Percentiles rank a stretch among this genome's conserved stretches.
Conservation (phyloP, 1,140 invertebrate species). For the Oreohelix idahoensis region DNA sequence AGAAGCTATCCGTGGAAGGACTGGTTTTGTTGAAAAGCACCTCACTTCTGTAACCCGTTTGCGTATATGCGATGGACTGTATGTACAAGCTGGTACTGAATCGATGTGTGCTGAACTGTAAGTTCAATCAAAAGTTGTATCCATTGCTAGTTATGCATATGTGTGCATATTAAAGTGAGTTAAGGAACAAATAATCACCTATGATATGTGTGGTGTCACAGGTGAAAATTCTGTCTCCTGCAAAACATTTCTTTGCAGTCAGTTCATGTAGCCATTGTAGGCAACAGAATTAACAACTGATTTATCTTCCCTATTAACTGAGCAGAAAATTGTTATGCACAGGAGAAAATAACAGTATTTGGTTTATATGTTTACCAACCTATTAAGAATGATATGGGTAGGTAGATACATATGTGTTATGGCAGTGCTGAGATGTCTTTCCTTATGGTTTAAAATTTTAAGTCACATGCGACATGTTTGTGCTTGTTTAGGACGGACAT, state of each 20-base stretch:
- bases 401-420: too few relatives aligned
- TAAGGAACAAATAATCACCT: not conserved
- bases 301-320: too few relatives aligned
- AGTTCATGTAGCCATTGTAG: not conserved
- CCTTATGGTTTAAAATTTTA: too few relatives aligned
- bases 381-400: too few relatives aligned
- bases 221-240: not conserved
- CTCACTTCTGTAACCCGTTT: not conserved
- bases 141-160: constrained; percentile 4
- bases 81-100: not conserved
- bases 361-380: too few relatives aligned
- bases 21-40: not conserved
- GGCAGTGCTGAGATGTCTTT: too few relatives aligned
- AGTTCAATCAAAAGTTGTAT: not conserved
- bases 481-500: too few relatives aligned
- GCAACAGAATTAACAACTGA: too few relatives aligned
- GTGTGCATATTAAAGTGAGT: not conserved
- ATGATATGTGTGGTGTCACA: not conserved
- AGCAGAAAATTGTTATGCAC: too few relatives aligned
- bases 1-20: not conserved
- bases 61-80: constrained; percentile 2
- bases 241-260: not conserved
- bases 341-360: too few relatives aligned
- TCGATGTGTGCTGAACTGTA: not conserved
- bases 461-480: too few relatives aligned